These are phyloP conservation scores for Ypsolopha sequella DNA, from an alignment of 2,888 invertebrate genomes.

Conservation along the genomic window DNA sequence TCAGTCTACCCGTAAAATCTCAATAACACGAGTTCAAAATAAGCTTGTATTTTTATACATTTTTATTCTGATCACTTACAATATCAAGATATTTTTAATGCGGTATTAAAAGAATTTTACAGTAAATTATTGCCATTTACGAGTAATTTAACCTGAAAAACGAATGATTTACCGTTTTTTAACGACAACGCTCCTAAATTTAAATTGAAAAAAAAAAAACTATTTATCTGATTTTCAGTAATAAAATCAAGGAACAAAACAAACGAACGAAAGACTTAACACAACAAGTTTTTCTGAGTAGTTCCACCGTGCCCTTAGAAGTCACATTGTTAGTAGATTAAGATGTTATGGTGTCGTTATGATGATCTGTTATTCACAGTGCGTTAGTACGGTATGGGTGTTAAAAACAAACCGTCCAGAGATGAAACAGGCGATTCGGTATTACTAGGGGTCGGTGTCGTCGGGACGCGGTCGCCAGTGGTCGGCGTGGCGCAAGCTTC, in stretches of 20 bases:
- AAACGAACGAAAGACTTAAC: neutral
- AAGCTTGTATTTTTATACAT: no score
- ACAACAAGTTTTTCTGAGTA: neutral
- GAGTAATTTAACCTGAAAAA: no score
- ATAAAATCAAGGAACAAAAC: neutral
- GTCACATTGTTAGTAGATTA: neutral
- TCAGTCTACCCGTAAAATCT: no score
- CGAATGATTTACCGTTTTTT: no score
- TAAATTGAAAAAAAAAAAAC: neutral
- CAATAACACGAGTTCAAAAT: no score
- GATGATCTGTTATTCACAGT: neutral
- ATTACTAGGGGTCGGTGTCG: constrained; percentile 48
- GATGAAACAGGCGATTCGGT: constrained; percentile 59
- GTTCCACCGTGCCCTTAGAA: neutral
- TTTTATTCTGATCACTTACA: no score
- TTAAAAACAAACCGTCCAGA: constrained; percentile 59
- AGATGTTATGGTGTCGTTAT: neutral
- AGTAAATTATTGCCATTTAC: no score
- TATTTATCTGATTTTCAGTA: neutral
- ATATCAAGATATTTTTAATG: no score
- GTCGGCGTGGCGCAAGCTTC: constrained; percentile 43
- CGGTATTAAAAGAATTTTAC: no score
- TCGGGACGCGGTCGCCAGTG: constrained; percentile 30
- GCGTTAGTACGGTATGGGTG: constrained; percentile 21
- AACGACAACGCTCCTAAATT: no score